Percentiles rank a stretch among this genome's conserved stretches.
Conservation (phyloP, 2,797 vertebrate species). For the Xenentodon cancila region DNA sequence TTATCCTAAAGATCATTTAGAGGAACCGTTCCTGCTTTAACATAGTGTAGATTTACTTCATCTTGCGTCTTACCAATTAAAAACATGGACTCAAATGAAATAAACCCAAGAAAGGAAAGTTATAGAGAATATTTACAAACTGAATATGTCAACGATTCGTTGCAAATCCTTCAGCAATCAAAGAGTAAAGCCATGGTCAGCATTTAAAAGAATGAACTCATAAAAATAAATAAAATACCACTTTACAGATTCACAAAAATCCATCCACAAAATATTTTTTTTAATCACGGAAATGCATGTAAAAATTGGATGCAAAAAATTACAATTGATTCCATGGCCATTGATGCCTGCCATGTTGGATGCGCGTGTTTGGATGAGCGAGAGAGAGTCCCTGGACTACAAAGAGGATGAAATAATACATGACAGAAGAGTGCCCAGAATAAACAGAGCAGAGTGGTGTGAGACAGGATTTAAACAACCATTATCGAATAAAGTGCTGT, state of each 20-base stretch:
- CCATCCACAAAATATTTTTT: conserved; percentile 26
- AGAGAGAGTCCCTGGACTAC: conserved; percentile 39
- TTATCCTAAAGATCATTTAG: no score
- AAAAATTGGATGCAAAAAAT: background rate
- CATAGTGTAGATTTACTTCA: no score
- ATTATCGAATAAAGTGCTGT: conserved; percentile 49
- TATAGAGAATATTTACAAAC: conserved; percentile 6
- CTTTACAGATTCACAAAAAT: conserved; percentile 42
- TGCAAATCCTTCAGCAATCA: conserved; percentile 46
- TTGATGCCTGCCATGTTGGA: conserved; percentile 1
- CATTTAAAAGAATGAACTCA: conserved; percentile 32
- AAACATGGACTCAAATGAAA: conserved; percentile 31
- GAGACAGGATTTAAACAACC: conserved; percentile 39
- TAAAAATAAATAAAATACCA: conserved; percentile 38
- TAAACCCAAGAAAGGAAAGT: conserved; percentile 20
- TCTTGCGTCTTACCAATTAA: no score
- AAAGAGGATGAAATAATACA: conserved; percentile 47
- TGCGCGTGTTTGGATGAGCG: conserved; percentile 20
- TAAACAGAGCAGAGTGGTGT: conserved; percentile 30
- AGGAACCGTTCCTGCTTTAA: background rate
- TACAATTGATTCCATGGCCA: conserved; percentile 35
- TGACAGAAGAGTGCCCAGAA: conserved; percentile 34
- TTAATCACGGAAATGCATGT: conserved; percentile 38
- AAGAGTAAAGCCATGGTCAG: conserved; percentile 22
- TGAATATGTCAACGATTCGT: conserved; percentile 24